Percentiles rank a stretch among this genome's conserved stretches.
These are phyloP conservation scores for Brachypteracias leptosomus DNA, from an alignment of 2,113 vertebrate genomes.

Conservation along the genomic window DNA sequence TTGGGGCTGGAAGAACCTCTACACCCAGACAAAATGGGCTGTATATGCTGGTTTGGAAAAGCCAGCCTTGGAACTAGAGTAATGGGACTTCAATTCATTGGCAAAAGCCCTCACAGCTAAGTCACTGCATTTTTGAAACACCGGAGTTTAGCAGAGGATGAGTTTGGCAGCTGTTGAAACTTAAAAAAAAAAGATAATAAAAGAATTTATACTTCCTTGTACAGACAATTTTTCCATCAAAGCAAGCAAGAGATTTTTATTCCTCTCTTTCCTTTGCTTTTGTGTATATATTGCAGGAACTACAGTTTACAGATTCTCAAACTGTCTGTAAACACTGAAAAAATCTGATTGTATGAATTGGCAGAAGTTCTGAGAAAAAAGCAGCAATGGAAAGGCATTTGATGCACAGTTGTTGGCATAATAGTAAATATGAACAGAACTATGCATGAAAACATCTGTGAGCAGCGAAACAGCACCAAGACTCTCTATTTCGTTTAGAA, in stretches of 20 bases:
- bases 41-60: not conserved
- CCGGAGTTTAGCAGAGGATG: not conserved
- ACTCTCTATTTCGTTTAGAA: not conserved
- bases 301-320: not conserved
- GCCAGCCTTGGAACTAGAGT: not conserved
- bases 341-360: not conserved
- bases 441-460: not conserved
- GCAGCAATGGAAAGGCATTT: not conserved
- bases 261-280: not conserved
- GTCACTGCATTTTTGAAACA: not conserved
- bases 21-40: not conserved
- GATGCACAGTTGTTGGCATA: not conserved
- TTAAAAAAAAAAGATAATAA: not conserved
- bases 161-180: not conserved
- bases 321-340: not conserved
- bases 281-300: not conserved
- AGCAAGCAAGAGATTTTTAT: not conserved
- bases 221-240: not conserved
- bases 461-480: not conserved
- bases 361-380: constrained; percentile 6
- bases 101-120: not conserved
- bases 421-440: not conserved
- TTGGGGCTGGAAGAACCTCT: not conserved
- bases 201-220: not conserved
- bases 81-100: not conserved